These are phyloP conservation scores for Auanema sp. DNA, from an alignment of 2,888 invertebrate genomes.

Conservation along the genomic window DNA sequence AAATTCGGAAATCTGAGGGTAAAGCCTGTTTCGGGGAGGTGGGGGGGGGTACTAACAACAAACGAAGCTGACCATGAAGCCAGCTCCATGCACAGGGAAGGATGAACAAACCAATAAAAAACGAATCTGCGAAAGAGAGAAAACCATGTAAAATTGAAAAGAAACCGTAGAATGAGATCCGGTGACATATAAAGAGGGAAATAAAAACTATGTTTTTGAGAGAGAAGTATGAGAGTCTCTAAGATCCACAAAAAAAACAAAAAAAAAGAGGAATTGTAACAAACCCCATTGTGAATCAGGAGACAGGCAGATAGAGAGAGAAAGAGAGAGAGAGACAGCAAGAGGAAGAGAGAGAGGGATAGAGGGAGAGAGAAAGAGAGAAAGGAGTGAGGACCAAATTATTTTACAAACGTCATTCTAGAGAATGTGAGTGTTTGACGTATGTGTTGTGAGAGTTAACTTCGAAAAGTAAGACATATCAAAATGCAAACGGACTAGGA, in stretches of 20 bases:
- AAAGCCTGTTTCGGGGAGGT: too few species aligned
- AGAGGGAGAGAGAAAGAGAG: not conserved
- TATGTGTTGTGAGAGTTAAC: not conserved
- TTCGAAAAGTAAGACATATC: too few species aligned
- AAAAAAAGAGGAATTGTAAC: not conserved
- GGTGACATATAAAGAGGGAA: not conserved
- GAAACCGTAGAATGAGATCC: not conserved
- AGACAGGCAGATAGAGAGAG: not conserved
- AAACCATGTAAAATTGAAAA: slow-evolving; percentile 2
- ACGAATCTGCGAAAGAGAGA: too few species aligned
- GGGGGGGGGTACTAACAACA: too few species aligned
- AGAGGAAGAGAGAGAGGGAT: not conserved
- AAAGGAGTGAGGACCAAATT: not conserved
- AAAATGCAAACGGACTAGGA: too few species aligned
- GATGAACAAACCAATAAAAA: too few species aligned
- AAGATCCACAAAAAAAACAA: not conserved
- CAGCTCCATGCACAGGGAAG: too few species aligned
- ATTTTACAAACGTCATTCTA: not conserved
- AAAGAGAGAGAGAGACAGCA: not conserved
- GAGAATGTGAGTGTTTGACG: not conserved
- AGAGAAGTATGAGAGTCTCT: not conserved
- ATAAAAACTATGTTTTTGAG: not conserved
- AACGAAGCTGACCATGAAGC: too few species aligned
- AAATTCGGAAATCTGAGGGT: too few species aligned
- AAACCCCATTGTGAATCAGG: not conserved